phyloP scores from a whole-genome alignment of 2,797 vertebrate species.

The Notamacropus eugenii region DNA sequence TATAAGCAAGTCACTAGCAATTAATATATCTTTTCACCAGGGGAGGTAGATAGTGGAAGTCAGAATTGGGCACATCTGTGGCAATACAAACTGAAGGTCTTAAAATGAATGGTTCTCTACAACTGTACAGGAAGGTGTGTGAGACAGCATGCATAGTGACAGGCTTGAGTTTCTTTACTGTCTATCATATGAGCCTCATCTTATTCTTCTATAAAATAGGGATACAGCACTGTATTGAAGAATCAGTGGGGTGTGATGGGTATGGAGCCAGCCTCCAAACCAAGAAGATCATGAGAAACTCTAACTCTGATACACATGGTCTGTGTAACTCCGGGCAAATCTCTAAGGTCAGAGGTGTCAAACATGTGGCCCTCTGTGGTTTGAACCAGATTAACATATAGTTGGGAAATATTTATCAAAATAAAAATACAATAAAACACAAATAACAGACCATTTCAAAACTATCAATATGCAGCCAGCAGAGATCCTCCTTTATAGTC shows the following conservation, averaged over 20 bases:
- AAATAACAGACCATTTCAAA: not conserved
- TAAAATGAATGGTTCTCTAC: not conserved
- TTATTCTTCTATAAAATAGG: not conserved
- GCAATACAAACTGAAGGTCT: not conserved
- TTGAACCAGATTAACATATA: not conserved
- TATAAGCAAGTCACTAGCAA: not conserved
- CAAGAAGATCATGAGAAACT: not conserved
- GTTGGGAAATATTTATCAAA: not conserved
- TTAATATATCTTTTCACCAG: not conserved
- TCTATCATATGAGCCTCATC: not conserved
- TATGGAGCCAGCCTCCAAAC: not conserved
- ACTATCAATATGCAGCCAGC: not conserved
- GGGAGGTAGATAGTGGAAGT: not conserved
- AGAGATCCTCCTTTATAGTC: not conserved
- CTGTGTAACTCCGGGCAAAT: not conserved
- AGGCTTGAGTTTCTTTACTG: not conserved
- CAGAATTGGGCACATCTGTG: slow-evolving; percentile 9
- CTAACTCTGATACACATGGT: not conserved
- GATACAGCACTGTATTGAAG: not conserved
- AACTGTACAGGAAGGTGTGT: not conserved
- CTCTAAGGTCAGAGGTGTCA: not conserved
- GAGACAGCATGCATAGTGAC: not conserved
- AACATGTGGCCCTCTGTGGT: not conserved
- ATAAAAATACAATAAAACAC: not conserved
- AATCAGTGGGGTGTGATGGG: not conserved